Conservation (phyloP, 2,797 vertebrate species). For the Sebastes matsubarae region DNA sequence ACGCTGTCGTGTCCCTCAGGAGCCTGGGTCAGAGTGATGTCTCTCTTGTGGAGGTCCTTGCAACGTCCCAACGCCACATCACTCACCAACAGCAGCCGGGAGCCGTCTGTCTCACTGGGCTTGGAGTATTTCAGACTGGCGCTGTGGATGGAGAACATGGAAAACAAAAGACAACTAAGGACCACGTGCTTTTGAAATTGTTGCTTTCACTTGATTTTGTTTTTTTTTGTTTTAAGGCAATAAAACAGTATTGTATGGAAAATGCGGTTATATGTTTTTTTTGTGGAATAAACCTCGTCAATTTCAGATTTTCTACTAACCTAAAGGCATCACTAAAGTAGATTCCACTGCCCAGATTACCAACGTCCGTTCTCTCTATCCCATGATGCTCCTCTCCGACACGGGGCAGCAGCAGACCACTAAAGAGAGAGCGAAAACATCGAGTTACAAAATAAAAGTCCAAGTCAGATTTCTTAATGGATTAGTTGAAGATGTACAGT, state of each 20-base stretch:
- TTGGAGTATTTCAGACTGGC: conserved; percentile 85
- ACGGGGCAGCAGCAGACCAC: conserved; percentile 87
- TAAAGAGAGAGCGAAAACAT: conserved; percentile 46
- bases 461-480: neutral
- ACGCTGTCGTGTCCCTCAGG: conserved; percentile 85
- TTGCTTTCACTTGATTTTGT: neutral
- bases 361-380: conserved; percentile 85
- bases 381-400: conserved; percentile 85
- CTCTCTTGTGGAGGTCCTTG: conserved; percentile 64
- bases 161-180: neutral
- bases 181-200: neutral
- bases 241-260: neutral
- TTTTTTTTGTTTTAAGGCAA: neutral
- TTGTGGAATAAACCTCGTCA: neutral
- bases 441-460: neutral
- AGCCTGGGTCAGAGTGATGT: conserved; percentile 76
- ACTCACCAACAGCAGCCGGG: conserved; percentile 84
- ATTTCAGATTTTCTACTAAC: conserved; percentile 63
- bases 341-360: conserved; percentile 90
- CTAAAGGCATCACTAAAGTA: conserved; percentile 88
- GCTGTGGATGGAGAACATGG: conserved; percentile 58
- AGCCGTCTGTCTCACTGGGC: conserved; percentile 78
- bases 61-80: conserved; percentile 87
- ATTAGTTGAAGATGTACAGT: neutral
- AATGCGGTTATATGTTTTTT: no score